These are phyloP conservation scores for Panagrolaimus sp. DNA, from an alignment of 1,140 invertebrate species.

Conservation along the genomic window DNA sequence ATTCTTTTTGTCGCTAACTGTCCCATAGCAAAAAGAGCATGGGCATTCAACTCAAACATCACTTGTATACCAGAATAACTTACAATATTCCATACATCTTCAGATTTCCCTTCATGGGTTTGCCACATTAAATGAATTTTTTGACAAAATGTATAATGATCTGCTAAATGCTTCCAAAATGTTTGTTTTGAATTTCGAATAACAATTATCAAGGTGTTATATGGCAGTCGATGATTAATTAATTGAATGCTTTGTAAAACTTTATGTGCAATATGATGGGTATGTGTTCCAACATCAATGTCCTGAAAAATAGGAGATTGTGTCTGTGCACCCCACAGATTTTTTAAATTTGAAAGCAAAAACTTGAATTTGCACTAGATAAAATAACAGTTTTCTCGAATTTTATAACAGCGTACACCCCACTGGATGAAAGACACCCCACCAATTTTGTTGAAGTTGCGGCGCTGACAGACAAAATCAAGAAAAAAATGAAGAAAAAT, in stretches of 20 bases:
- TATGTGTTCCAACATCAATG: slow-evolving; percentile 11
- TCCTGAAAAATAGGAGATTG: slow-evolving; percentile 22
- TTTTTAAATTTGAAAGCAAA: too few relatives aligned
- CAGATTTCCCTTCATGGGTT: slow-evolving; percentile 9
- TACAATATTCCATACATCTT: slow-evolving; percentile 22
- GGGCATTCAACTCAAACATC: too few relatives aligned
- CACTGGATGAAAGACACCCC: too few relatives aligned
- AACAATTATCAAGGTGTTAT: slow-evolving; percentile 22
- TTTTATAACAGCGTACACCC: too few relatives aligned
- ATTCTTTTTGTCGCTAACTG: too few relatives aligned
- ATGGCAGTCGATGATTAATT: slow-evolving; percentile 27
- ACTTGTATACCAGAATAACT: background rate
- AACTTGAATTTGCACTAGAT: too few relatives aligned
- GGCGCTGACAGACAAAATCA: too few relatives aligned
- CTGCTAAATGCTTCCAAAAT: background rate
- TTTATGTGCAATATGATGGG: slow-evolving; percentile 19
- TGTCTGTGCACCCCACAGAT: too few relatives aligned
- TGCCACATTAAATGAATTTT: slow-evolving; percentile 31
- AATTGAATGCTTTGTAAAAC: slow-evolving; percentile 28
- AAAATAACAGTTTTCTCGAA: too few relatives aligned
- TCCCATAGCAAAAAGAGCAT: too few relatives aligned
- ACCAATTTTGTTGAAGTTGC: too few relatives aligned
- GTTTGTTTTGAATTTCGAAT: slow-evolving; percentile 19
- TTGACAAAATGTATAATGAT: slow-evolving; percentile 23
- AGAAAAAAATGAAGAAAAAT: too few relatives aligned